Evolutionary conservation across 2,113 vertebrate species (phyloP).

Genomic region (Aegotheles bennettii): DNA sequence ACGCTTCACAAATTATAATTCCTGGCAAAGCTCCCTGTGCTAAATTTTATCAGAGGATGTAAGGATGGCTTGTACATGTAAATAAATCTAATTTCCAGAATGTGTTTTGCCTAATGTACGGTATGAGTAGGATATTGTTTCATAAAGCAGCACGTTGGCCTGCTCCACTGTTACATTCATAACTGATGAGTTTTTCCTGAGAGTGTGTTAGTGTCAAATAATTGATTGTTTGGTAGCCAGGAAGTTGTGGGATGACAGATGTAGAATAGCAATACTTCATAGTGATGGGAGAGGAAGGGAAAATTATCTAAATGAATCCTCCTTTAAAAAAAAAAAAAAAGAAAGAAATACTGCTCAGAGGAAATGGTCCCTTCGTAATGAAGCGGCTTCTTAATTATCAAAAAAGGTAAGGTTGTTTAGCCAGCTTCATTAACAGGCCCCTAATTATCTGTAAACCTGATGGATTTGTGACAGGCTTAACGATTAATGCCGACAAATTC

Average conservation of each 20-base stretch:
- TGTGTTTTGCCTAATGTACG: constrained; percentile 64
- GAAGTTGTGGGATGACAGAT: constrained; percentile 83
- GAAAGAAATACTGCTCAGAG: constrained; percentile 75
- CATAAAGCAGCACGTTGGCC: constrained; percentile 62
- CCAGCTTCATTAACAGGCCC: constrained; percentile 94
- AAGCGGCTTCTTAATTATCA: constrained; percentile 95
- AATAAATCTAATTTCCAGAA: constrained; percentile 69
- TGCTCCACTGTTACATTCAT: constrained; percentile 69
- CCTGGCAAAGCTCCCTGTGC: constrained; percentile 41
- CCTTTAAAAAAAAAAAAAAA: constrained; percentile 66
- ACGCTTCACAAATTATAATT: constrained; percentile 5
- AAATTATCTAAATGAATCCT: constrained; percentile 84
- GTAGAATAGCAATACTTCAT: constrained; percentile 79
- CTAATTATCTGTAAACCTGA: constrained; percentile 99
- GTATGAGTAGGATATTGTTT: constrained; percentile 63
- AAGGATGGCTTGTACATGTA: constrained; percentile 32
- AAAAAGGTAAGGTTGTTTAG: constrained; percentile 90
- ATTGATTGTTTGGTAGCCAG: constrained; percentile 86
- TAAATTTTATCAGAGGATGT: constrained; percentile 58
- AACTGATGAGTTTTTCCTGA: constrained; percentile 82
- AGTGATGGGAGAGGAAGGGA: constrained; percentile 80
- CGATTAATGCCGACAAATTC: constrained; percentile 99
- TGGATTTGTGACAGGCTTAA: constrained; percentile 98
- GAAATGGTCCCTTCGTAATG: constrained; percentile 83
- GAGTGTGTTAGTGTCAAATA: constrained; percentile 83